Base-by-base conservation (phyloP, 2,797 vertebrate species). In the Eupleurogrammus muticus region DNA sequence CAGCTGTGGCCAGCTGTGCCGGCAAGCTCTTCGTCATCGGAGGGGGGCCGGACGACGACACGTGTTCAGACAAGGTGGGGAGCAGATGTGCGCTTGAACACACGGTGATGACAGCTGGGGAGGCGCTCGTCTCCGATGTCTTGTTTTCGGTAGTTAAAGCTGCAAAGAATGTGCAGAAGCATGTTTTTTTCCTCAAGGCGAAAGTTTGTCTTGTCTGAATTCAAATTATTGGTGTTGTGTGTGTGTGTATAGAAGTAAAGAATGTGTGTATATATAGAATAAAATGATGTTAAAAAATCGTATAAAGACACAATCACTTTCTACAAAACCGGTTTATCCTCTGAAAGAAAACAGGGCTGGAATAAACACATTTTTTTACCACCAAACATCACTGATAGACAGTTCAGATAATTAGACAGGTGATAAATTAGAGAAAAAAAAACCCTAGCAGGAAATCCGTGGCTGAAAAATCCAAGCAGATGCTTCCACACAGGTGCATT, bases 11-110 rank as follows among this genome's bases (percentile, higher is more conserved):
- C 65, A 98, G 97, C 93, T 99, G 97, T 66, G 93, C 95, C 0
- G 95, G 96, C 66, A 99, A 98, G 80, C 90, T 99, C 55, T 99
- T 97, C 56, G 97, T 99, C 77, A 98, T 99, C 0, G 98, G 98
- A 36, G 98, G 98, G 65, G 97, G 97, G 40, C 96, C 96, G 0
- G 96, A 99, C 20, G 98, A 99, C 74, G 97, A 97, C 87, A 98
- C 95, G 0, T 99, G 97, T 82, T 97, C 98, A 70, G 97, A 99
- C 92, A 99, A 99, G 96, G 98, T 99, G 61, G 73, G 92, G 67
- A 88, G 70, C 19, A 28, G 54, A 85, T 77, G 73, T 34, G 9
- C 67, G 9, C 20, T 66, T 44, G 44, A 64, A 21, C 20, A 58
- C 68, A 74, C 35, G 44, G 62, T 66, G 54, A 75, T 70, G 63